Evolutionary conservation across 2,797 vertebrate genomes (phyloP), one percentile per base, ranked within the genome.

Genomic region (Sebastolobus altivelis): DNA sequence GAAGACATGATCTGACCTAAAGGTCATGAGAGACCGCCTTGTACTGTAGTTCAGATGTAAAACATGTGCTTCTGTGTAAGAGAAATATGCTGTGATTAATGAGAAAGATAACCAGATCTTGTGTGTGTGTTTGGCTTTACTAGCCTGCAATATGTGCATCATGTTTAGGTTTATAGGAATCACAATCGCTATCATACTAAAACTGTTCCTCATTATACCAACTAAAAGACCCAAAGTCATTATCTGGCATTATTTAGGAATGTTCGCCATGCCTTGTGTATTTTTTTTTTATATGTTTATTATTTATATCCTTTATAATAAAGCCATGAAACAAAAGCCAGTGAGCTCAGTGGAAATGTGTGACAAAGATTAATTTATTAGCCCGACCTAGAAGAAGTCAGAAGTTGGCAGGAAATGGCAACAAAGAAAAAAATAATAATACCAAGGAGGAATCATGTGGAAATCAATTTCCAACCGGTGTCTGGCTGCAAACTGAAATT

Each of bases 291-390:
- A 6, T n/a, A 1, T 43, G 2, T 71, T 37, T 71, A 7, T 75
- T 69, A 22, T 62, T 31, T 12, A 4, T 35, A 29, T 60, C 8
- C 1, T 66, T 72, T 13, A 29, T 35, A 38, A 81, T 60, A 62
- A 27, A 90, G 54, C 49, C 54, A 35, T 81, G 38, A 56, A 72
- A 74, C 8, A 58, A 63, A 43, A 77, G 25, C 29, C 3, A 22
- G 22, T 56, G 55, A 22, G 22, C 59, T 35, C 27, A 5, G 40
- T 65, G 60, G 54, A 71, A 68, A 76, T 18, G 6, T 85, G 82
- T 40, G 70, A 83, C 77, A 82, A 52, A 79, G 65, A 76, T 75
- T 33, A 12, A 79, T 74, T 74, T 58, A 85, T 86, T 74, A 81
- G 59, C 22, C 54, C n/a, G 65, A 55, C 68, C 31, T 38, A 7